phyloP scores from a whole-genome alignment of 2,797 vertebrate genomes.

The Lagocephalus sceleratus region DNA sequence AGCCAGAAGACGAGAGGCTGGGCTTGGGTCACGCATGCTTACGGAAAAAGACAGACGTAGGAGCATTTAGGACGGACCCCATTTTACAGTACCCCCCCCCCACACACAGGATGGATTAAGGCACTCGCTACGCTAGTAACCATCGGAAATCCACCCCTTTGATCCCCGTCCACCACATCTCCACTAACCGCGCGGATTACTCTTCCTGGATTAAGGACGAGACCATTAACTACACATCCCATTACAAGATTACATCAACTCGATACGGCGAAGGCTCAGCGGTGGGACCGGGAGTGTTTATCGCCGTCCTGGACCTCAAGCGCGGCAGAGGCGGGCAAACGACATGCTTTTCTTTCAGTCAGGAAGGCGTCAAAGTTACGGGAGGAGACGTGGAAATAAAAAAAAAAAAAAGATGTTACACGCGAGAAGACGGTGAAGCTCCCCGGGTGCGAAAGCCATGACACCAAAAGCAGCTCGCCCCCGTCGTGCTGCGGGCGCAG shows the following conservation, averaged over 20 bases:
- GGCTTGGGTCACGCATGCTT: constrained; percentile 31
- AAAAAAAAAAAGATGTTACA: constrained; percentile 21
- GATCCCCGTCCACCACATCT: constrained; percentile 26
- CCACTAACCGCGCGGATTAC: constrained; percentile 27
- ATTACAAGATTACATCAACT: constrained; percentile 49
- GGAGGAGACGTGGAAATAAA: constrained; percentile 21
- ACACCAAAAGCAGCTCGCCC: no score
- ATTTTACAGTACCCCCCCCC: neutral
- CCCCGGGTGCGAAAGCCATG: constrained; percentile 40
- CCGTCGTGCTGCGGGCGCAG: no score
- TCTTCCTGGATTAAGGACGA: constrained; percentile 41
- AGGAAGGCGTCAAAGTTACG: constrained; percentile 24
- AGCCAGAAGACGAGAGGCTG: constrained; percentile 31
- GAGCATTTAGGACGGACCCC: neutral
- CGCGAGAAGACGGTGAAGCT: constrained; percentile 35
- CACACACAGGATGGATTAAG: constrained; percentile 17
- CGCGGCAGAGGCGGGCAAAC: constrained; percentile 12
- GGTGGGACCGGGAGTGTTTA: constrained; percentile 11
- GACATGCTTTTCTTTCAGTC: constrained; percentile 16
- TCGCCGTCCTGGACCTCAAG: constrained; percentile 10
- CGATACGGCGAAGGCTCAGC: constrained; percentile 15
- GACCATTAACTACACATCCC: constrained; percentile 32
- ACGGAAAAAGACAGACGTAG: neutral
- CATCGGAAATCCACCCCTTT: constrained; percentile 30
- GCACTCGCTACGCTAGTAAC: constrained; percentile 22